Conservation (phyloP, 2,113 vertebrate genomes). For the Pterophyllum scalare region DNA sequence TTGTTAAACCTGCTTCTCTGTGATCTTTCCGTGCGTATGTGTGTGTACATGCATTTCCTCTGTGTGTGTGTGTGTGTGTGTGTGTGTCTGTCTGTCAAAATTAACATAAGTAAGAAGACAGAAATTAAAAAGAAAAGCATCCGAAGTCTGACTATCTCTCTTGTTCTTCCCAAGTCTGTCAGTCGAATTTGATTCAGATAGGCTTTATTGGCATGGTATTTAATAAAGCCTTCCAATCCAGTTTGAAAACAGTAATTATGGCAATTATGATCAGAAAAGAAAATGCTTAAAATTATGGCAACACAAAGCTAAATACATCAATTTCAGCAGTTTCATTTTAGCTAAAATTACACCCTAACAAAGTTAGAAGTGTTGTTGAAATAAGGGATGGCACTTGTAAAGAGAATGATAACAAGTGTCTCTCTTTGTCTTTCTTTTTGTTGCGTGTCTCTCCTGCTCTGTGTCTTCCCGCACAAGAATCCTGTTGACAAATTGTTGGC, state of each 20-base stretch:
- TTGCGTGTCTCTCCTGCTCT: not conserved
- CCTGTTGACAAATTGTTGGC: conserved; percentile 66
- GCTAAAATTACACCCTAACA: conserved; percentile 56
- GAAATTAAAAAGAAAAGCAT: conserved; percentile 35
- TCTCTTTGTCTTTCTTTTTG: conserved; percentile 44
- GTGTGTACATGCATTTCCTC: not conserved
- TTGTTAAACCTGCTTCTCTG: conserved; percentile 70
- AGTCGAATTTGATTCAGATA: conserved; percentile 49
- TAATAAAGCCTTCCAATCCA: conserved; percentile 57
- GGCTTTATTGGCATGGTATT: conserved; percentile 54
- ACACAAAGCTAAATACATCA: conserved; percentile 61
- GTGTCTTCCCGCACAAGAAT: conserved; percentile 54
- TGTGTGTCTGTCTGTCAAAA: conserved; percentile 24
- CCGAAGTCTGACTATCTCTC: conserved; percentile 16
- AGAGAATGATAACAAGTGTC: conserved; percentile 45
- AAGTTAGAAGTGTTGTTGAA: conserved; percentile 49
- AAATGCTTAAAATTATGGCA: conserved; percentile 63
- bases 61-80: not conserved
- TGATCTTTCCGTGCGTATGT: conserved; percentile 47
- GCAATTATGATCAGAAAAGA: conserved; percentile 62
- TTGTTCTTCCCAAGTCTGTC: conserved; percentile 35
- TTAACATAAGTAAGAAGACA: conserved; percentile 33
- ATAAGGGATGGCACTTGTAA: conserved; percentile 25
- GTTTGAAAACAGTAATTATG: conserved; percentile 67
- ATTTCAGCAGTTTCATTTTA: conserved; percentile 51